phyloP scores from a whole-genome alignment of 2,888 invertebrate species.

The Ichneumoninae sp. region DNA sequence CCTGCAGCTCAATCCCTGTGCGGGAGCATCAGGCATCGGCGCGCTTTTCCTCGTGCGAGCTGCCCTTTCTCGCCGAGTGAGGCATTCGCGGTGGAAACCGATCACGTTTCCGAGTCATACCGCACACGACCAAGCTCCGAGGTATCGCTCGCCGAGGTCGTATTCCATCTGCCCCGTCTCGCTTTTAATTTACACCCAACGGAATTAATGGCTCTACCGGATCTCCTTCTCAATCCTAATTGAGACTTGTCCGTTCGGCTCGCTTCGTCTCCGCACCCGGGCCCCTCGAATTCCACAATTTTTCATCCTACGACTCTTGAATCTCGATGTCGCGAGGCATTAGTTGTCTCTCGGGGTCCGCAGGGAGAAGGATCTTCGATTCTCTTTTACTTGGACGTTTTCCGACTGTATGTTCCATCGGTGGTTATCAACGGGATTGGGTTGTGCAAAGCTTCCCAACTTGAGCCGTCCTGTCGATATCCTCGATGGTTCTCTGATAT shows the following conservation, averaged over 20 bases:
- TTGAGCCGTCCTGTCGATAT: conserved; percentile 30
- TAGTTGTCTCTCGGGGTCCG: not conserved
- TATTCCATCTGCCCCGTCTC: conserved; percentile 66
- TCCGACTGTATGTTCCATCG: not conserved
- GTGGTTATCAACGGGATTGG: conserved; percentile 60
- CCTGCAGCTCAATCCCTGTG: conserved; percentile 77
- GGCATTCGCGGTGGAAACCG: conserved; percentile 47
- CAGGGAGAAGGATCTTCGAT: not conserved
- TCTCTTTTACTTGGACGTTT: not conserved
- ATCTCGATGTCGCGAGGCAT: conserved; percentile 36
- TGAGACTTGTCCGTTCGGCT: conserved; percentile 66
- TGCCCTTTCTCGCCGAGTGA: conserved; percentile 52
- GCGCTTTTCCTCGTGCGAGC: conserved; percentile 36
- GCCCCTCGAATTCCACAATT: conserved; percentile 54
- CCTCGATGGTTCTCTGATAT: conserved; percentile 5
- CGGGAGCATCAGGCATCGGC: conserved; percentile 56
- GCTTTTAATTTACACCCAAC: conserved; percentile 79
- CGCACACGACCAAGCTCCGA: conserved; percentile 46
- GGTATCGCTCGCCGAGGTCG: conserved; percentile 35
- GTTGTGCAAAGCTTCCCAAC: conserved; percentile 32
- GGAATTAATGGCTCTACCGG: conserved; percentile 76
- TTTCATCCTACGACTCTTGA: conserved; percentile 60
- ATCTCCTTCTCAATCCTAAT: conserved; percentile 67
- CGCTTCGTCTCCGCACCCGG: conserved; percentile 49
- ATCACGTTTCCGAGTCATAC: conserved; percentile 79